These are phyloP conservation scores for Halcyon leucocephala DNA, from an alignment of 2,797 vertebrate genomes.

Conservation along the genomic window DNA sequence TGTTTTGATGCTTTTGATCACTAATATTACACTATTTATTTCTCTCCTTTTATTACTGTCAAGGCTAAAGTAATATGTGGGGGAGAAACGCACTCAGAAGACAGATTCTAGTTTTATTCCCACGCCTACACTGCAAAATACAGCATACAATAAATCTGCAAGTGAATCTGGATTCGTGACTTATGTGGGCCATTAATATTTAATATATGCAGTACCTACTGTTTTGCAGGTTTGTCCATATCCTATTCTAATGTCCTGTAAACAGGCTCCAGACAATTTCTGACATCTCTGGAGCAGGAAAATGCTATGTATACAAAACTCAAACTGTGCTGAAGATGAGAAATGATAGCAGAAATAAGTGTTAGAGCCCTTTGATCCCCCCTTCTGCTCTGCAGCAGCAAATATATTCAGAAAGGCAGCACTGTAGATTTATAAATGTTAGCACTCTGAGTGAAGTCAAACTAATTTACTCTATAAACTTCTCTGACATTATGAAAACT, in stretches of 20 bases:
- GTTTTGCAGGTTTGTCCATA: slow-evolving; percentile 5
- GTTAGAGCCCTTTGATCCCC: slow-evolving; percentile 61
- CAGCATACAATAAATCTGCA: not conserved
- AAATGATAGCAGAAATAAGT: slow-evolving; percentile 64
- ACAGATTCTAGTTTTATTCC: slow-evolving; percentile 3
- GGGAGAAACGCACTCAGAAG: not conserved
- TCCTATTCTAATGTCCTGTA: slow-evolving; percentile 47
- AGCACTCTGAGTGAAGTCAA: slow-evolving; percentile 54
- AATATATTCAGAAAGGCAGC: slow-evolving; percentile 60
- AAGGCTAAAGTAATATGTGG: not conserved
- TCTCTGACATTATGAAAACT: slow-evolving; percentile 70
- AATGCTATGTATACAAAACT: slow-evolving; percentile 49
- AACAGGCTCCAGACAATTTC: slow-evolving; percentile 52
- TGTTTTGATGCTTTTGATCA: slow-evolving; percentile 10
- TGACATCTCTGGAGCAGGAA: slow-evolving; percentile 45
- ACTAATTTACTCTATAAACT: slow-evolving; percentile 66
- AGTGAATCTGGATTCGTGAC: slow-evolving; percentile 21
- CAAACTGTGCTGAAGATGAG: slow-evolving; percentile 44
- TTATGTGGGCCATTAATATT: slow-evolving; percentile 29
- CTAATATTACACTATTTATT: not conserved
- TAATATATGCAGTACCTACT: not conserved
- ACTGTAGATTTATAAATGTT: slow-evolving; percentile 64
- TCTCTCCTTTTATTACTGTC: not conserved
- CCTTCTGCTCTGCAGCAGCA: slow-evolving; percentile 35
- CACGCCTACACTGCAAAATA: slow-evolving; percentile 3